Conservation (phyloP, 2,888 invertebrate genomes). For the Rapana venosa region DNA sequence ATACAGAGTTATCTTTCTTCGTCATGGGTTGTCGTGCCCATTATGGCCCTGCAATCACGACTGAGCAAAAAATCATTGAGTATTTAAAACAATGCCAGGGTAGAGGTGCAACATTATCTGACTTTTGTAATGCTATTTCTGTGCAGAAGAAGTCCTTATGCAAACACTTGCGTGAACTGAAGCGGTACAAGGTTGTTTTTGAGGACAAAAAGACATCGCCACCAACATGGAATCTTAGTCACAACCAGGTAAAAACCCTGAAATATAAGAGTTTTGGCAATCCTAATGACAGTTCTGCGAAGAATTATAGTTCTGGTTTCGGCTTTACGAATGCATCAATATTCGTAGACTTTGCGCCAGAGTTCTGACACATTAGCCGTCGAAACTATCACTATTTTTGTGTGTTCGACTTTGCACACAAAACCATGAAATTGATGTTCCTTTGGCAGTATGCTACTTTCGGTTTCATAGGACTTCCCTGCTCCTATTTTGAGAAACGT, state of each 20-base stretch:
- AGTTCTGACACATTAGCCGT: background rate
- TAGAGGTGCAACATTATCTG: background rate
- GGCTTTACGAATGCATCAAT: background rate
- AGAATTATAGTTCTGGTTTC: background rate
- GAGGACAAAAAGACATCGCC: constrained; percentile 12
- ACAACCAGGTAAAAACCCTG: background rate
- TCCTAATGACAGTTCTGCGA: background rate
- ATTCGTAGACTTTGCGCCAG: background rate
- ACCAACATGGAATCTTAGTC: constrained; percentile 15
- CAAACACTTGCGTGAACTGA: constrained; percentile 6
- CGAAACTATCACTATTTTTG: background rate
- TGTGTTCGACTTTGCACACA: too few relatives aligned
- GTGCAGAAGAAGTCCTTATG: background rate
- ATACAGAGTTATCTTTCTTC: constrained; percentile 19
- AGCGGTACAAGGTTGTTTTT: background rate
- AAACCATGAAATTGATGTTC: too few relatives aligned
- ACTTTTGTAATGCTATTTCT: background rate
- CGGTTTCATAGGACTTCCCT: too few relatives aligned
- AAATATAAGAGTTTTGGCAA: background rate
- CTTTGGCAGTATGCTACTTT: too few relatives aligned
- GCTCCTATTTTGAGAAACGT: too few relatives aligned
- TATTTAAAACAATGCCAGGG: constrained; percentile 3
- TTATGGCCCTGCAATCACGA: constrained; percentile 13
- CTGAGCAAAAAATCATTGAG: background rate
- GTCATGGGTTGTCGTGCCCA: background rate